A percentile compares a stretch with the other conserved stretches of the same genome.
Conservation (phyloP, 1,140 invertebrate genomes). For the Kradibia gibbosae region DNA sequence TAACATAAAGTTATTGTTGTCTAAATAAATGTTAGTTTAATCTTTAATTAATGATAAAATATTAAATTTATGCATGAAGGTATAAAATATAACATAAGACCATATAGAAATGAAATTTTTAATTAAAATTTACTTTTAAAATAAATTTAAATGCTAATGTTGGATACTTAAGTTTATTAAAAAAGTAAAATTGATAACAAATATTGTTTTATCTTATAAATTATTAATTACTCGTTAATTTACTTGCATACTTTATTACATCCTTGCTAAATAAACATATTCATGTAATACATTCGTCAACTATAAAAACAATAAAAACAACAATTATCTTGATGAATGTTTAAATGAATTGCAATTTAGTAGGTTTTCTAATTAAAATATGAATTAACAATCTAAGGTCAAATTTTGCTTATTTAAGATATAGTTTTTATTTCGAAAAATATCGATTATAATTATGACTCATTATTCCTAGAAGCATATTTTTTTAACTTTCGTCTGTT, state of each 20-base stretch:
- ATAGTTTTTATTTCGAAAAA: neutral
- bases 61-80: too few relatives aligned
- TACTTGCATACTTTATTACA: neutral
- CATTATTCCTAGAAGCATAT: too few relatives aligned
- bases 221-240: constrained; percentile 32
- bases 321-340: neutral
- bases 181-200: constrained; percentile 10
- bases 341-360: neutral
- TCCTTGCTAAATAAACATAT: constrained; percentile 33
- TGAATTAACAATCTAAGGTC: constrained; percentile 32
- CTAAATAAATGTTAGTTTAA: too few relatives aligned
- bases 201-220: constrained; percentile 10
- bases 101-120: neutral
- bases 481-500: neutral
- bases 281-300: constrained; percentile 34
- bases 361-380: neutral
- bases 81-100: neutral
- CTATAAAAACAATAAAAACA: neutral
- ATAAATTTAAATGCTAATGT: neutral
- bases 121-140: neutral
- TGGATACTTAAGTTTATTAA: constrained; percentile 4
- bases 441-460: too few relatives aligned
- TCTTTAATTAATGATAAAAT: too few relatives aligned
- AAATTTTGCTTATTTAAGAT: constrained; percentile 5
- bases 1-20: too few relatives aligned